Base-by-base conservation (phyloP, 2,888 invertebrate species). In the Agrotis puta region DNA sequence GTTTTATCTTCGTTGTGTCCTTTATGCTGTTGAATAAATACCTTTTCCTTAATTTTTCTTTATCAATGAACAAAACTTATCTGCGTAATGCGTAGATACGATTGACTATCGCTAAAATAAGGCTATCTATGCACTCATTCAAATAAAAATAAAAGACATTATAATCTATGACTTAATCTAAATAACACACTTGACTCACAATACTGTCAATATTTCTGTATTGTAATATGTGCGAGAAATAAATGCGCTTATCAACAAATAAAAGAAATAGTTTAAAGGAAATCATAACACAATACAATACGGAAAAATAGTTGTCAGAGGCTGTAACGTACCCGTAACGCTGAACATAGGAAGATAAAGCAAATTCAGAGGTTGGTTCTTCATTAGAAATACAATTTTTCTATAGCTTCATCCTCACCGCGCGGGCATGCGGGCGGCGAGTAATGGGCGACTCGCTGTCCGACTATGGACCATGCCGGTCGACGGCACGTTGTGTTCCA, bases 151-250 rank as follows among this genome's bases (percentile, higher is more conserved):
- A 58, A 24, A 64, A 56, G 33, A 63, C 14, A 57, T 14, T 16
- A 57, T 45, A 77, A 70, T 62, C 47, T 77, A 71, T 75, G 70
- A 64, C 39, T 43, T 64, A 59, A 75, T 75, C 43, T 27, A 54
- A 77, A 77, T 64, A 64, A 77, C 27, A 71, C 24, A 50, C 47
- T 64, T 77, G 63, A 58, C 63, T 58, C 20, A 50, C 53, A 59
- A 64, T 61, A 33, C 54, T 76, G 64, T 76, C 78, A 59, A 65
- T 47, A 50, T 39, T 11, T 9, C 16, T n/a, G n/a, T n/a, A 20
- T 33, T 20, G 47, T 24, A 64, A 27, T n/a, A n/a, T 77, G 13
- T 24, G 39, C 3, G 48, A 22, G 71, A 64, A 59, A 64, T 64
- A 67, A 75, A 51, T 18, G 20, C 0, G 3, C 51, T 16, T 62